Percentiles rank a stretch among this genome's conserved stretches.
These are phyloP conservation scores for Amazona vittata DNA, from an alignment of 2,113 vertebrate species.

Conservation along the genomic window DNA sequence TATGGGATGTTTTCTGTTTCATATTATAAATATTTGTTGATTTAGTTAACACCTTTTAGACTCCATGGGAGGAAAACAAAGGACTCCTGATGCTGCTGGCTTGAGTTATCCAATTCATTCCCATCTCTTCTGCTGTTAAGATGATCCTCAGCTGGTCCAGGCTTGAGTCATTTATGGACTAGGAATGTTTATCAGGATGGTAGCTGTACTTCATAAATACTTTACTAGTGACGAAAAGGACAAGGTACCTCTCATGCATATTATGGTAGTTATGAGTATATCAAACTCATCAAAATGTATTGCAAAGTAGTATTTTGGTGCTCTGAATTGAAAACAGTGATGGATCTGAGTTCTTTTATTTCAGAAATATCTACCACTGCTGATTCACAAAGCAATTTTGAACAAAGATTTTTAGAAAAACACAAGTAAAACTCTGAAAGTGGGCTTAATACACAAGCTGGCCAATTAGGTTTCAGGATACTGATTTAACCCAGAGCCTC, in stretches of 20 bases:
- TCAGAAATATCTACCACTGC: background rate
- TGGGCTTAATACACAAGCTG: background rate
- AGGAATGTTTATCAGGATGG: background rate
- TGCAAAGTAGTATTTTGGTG: background rate
- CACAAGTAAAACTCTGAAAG: background rate
- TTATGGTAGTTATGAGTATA: background rate
- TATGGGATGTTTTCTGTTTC: background rate
- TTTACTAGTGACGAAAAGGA: background rate
- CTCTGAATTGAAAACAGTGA: background rate
- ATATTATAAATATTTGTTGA: background rate
- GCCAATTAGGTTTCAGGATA: background rate
- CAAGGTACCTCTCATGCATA: background rate
- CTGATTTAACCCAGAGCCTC: background rate
- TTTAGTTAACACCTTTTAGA: background rate
- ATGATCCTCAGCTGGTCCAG: background rate
- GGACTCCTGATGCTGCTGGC: background rate
- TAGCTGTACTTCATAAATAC: background rate
- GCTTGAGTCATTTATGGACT: background rate
- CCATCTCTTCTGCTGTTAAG: background rate
- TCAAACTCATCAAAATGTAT: background rate
- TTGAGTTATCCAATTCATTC: background rate
- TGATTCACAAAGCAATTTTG: background rate
- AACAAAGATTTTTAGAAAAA: background rate
- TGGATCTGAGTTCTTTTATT: background rate
- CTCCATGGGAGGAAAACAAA: background rate